Conservation (phyloP, 1,140 invertebrate genomes). For the Chironomus tepperi region DNA sequence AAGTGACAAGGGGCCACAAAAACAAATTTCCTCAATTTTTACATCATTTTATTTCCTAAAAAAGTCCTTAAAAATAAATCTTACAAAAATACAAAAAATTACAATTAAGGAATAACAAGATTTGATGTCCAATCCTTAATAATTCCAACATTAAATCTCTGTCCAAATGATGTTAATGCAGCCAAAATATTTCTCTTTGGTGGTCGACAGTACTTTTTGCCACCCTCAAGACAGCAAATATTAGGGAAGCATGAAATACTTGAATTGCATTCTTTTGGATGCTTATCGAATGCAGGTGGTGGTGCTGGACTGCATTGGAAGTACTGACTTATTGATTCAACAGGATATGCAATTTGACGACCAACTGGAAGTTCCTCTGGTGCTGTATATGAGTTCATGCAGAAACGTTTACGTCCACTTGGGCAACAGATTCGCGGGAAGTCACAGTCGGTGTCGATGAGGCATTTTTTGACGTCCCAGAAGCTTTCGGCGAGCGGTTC, state of each 20-base stretch:
- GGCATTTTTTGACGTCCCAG: slow-evolving; percentile 54
- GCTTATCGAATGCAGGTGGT: slow-evolving; percentile 50
- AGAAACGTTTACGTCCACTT: slow-evolving; percentile 52
- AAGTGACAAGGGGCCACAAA: too few species aligned
- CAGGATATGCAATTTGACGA: slow-evolving; percentile 41
- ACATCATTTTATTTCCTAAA: too few species aligned
- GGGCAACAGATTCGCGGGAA: slow-evolving; percentile 62
- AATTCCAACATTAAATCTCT: slow-evolving; percentile 24
- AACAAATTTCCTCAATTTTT: too few species aligned
- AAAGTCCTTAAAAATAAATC: too few species aligned
- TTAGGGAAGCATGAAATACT: slow-evolving; percentile 65
- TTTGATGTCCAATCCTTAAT: not conserved
- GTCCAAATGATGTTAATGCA: slow-evolving; percentile 50
- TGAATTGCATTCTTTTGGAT: slow-evolving; percentile 54
- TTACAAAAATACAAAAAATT: too few species aligned
- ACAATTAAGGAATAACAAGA: not conserved
- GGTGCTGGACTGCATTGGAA: slow-evolving; percentile 62
- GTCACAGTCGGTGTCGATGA: slow-evolving; percentile 51
- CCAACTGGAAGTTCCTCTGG: slow-evolving; percentile 48
- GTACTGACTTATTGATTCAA: slow-evolving; percentile 51
- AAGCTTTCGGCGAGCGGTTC: slow-evolving; percentile 54
- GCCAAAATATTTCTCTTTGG: slow-evolving; percentile 56
- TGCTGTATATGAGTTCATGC: slow-evolving; percentile 52
- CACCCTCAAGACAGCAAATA: slow-evolving; percentile 62
- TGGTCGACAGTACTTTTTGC: slow-evolving; percentile 56